These are phyloP conservation scores for Apocheima hispidaria DNA, from an alignment of 2,888 invertebrate species.

Conservation along the genomic window DNA sequence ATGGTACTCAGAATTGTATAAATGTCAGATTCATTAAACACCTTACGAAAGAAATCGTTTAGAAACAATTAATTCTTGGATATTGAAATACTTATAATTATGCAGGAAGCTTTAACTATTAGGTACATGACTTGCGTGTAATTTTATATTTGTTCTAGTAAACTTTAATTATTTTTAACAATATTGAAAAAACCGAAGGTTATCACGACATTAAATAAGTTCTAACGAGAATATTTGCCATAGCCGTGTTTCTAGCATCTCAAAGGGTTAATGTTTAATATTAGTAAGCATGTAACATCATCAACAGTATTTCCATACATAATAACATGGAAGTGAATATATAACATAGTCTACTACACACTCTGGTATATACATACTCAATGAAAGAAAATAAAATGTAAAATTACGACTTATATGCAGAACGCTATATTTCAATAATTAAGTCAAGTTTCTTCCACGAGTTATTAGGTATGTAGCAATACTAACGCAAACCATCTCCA, in stretches of 20 bases:
- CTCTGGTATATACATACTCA: background rate
- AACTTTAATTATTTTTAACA: constrained; percentile 18
- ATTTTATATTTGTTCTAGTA: constrained; percentile 36
- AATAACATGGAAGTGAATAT: no score
- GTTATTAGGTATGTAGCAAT: background rate
- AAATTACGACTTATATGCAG: background rate
- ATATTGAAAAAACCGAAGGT: constrained; percentile 19
- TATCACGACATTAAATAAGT: background rate
- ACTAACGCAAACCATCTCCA: constrained; percentile 10
- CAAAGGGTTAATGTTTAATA: background rate
- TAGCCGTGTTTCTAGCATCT: background rate
- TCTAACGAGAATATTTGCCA: background rate
- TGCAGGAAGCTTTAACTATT: constrained; percentile 48
- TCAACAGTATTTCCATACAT: no score
- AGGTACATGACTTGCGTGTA: constrained; percentile 45
- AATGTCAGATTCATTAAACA: constrained; percentile 16
- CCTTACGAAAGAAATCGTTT: constrained; percentile 54
- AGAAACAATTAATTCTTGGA: constrained; percentile 47
- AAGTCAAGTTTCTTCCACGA: constrained; percentile 5
- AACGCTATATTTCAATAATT: background rate
- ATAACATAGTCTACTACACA: background rate
- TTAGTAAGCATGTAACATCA: no score
- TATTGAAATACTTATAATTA: constrained; percentile 52
- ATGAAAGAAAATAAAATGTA: background rate
- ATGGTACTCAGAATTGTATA: constrained; percentile 1